Evolutionary conservation across 2,113 vertebrate genomes (phyloP).

Genomic region (Rattus norvegicus): DNA sequence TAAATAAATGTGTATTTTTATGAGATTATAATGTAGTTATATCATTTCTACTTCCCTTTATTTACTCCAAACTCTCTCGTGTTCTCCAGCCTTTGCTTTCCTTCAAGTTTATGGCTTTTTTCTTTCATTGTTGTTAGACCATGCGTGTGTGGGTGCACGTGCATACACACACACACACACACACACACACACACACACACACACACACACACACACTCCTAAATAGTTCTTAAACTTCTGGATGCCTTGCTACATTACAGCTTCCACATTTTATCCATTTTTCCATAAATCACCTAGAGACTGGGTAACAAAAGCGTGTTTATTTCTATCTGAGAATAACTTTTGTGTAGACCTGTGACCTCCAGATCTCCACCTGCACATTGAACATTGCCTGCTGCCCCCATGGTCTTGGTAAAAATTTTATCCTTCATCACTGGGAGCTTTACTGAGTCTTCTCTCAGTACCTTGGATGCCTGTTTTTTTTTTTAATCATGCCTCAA

Average conservation of each 20-base stretch:
- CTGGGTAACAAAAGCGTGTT: constrained; percentile 16
- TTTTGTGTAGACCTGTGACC: background rate
- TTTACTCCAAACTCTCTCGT: no score
- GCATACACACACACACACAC: background rate
- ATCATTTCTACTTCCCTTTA: background rate
- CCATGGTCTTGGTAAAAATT: background rate
- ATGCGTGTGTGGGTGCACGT: no score
- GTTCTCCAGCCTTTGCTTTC: background rate
- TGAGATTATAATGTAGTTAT: background rate
- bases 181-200: background rate
- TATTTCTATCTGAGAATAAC: background rate
- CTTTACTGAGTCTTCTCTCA: background rate
- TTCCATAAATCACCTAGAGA: background rate
- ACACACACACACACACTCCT: background rate
- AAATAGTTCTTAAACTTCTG: background rate
- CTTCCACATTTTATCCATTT: background rate
- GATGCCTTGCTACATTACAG: background rate
- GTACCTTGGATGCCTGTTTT: background rate
- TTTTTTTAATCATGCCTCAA: no score
- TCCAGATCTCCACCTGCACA: background rate
- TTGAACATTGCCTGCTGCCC: background rate
- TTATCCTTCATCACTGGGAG: background rate
- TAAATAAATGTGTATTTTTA: background rate
- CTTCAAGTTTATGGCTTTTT: background rate
- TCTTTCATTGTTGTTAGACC: background rate